phyloP scores from a whole-genome alignment of 2,113 vertebrate genomes.

The Australoheros scitulus region DNA sequence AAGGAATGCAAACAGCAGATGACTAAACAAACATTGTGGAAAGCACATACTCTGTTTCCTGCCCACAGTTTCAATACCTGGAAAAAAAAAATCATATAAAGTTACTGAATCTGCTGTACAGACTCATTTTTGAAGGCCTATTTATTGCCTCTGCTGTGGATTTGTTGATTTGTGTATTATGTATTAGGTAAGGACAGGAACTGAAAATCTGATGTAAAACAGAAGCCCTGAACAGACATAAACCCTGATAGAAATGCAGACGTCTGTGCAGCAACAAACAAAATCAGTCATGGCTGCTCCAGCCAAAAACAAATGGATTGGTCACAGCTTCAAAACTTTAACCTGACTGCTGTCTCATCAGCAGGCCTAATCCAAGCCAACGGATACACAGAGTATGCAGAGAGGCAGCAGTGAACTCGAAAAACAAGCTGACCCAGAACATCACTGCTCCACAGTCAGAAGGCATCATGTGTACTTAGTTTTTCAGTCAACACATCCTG shows the following conservation, averaged over 20 bases:
- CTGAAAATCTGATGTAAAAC: neutral
- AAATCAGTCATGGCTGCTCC: neutral
- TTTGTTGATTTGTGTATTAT: neutral
- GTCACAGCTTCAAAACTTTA: constrained; percentile 19
- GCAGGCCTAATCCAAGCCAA: constrained; percentile 22
- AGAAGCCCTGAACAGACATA: neutral
- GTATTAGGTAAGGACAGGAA: neutral
- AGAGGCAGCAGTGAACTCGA: neutral
- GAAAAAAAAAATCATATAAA: neutral
- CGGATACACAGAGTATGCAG: constrained; percentile 9
- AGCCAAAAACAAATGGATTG: constrained; percentile 8
- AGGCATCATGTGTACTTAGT: neutral
- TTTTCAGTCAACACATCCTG: neutral
- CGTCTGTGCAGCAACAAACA: neutral
- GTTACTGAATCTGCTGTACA: neutral
- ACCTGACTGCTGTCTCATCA: constrained; percentile 18
- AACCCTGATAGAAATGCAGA: neutral
- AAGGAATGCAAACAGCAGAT: constrained; percentile 45
- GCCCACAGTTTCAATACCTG: neutral
- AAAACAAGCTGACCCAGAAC: constrained; percentile 15
- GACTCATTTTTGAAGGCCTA: neutral
- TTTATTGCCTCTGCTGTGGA: neutral
- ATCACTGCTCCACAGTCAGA: neutral
- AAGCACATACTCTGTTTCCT: constrained; percentile 1
- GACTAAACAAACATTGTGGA: constrained; percentile 47